Evolutionary conservation across 2,888 invertebrate species (phyloP).

Genomic region (Netelia melanura): DNA sequence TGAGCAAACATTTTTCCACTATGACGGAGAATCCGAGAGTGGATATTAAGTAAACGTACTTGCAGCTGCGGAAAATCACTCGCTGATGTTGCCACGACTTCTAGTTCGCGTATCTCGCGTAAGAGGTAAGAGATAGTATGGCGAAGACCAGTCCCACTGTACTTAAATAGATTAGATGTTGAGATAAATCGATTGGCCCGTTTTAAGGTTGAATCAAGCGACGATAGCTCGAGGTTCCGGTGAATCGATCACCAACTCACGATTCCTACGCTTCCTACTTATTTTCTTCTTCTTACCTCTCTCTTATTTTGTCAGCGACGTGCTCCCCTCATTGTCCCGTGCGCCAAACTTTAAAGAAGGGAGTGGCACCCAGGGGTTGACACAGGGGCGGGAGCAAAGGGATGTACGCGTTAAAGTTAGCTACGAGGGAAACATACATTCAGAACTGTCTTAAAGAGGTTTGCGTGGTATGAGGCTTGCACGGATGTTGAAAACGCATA

Average conservation of each 20-base stretch:
- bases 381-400: background rate
- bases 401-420: constrained; percentile 56
- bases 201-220: constrained; percentile 59
- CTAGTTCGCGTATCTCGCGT: constrained; percentile 43
- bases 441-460: constrained; percentile 60
- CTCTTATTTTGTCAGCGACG: constrained; percentile 20
- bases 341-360: constrained; percentile 12
- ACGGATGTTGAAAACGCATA: constrained; percentile 36
- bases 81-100: constrained; percentile 31
- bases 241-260: constrained; percentile 47
- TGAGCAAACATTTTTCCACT: constrained; percentile 83
- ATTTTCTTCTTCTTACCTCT: constrained; percentile 34
- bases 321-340: constrained; percentile 23
- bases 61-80: constrained; percentile 76
- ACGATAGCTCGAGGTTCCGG: constrained; percentile 57
- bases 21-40: constrained; percentile 79
- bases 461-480: constrained; percentile 43
- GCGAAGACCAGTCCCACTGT: background rate
- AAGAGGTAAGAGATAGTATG: background rate
- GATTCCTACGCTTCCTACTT: constrained; percentile 25
- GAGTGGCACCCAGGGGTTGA: constrained; percentile 39
- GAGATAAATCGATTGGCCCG: constrained; percentile 64
- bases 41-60: constrained; percentile 80
- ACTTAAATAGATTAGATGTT: constrained; percentile 25
- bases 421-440: constrained; percentile 67